Base-by-base conservation (phyloP, 92 coral and sea anemone species). In the Phenganax subtilis region DNA sequence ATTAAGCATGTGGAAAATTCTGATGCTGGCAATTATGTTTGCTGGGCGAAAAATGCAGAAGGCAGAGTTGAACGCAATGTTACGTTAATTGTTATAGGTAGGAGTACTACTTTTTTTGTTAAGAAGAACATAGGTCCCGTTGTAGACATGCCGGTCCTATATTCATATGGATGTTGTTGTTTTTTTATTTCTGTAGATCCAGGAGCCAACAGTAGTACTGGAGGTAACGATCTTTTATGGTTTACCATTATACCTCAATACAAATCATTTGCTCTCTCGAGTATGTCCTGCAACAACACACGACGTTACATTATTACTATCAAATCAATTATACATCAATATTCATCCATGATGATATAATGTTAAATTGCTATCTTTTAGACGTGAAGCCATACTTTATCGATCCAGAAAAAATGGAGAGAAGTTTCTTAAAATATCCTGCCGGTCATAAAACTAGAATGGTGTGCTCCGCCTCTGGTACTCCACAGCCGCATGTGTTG, bases 391-490 rank as follows among this genome's bases (percentile, higher is more conserved):
- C 98, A 29, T 81, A 12, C 56, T 87, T 94, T 51, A 86, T 86
- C 7, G 79, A 75, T 16, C 15, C n/a, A 54, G 8, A 16, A 10
- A 92, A 54, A 70, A 83, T 86, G 82, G 57, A 25, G 30, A 88
- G 80, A 29, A 85, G 71, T 6, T 71, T 90, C 11, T 71, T 91
- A 69, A 91, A 92, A 47, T 77, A 89, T 20, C 98, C 98, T 1
- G 96, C 92, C 54, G 97, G 97, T 7, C 90, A 94, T 79, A 67
- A 90, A 8, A 73, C 81, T 12, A 90, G 80, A 75, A 84, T 94
- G 75, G 92, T 89, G 75, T 94, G 98, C 84, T 86, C 96, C 15
- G 92, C 98, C 44, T 70, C 20, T 7, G 98, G 98, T 4, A 51
- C 66, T 51, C 98, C 98, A 6, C 73, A 51, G 2, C 98, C 98